Evolutionary conservation across 2,888 invertebrate species (phyloP).

Genomic region (Heteromurus nitidus): DNA sequence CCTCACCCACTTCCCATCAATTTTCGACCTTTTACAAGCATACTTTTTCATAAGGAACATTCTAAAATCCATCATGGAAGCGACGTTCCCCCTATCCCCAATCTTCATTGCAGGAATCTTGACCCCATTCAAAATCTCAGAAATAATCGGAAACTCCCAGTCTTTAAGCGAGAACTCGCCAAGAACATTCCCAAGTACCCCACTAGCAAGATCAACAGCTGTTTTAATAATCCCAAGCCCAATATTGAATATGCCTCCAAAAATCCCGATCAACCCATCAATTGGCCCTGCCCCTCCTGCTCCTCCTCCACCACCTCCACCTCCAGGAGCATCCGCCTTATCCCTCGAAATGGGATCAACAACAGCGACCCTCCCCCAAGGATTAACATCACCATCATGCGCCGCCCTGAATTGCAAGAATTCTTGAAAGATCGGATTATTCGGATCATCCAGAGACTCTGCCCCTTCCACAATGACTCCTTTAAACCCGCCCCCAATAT

Average conservation of each 20-base stretch:
- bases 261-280: too few relatives aligned
- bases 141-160: neutral
- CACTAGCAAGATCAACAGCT: neutral
- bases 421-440: conserved; percentile 46
- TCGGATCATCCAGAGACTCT: conserved; percentile 26
- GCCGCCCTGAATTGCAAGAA: conserved; percentile 44
- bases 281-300: too few relatives aligned
- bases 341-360: conserved; percentile 29
- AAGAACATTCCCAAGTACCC: neutral
- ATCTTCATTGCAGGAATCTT: neutral
- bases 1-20: conserved; percentile 1
- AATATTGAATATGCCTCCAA: too few relatives aligned
- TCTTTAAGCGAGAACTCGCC: neutral
- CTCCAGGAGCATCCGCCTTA: too few relatives aligned
- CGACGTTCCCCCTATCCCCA: conserved; percentile 1
- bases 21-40: neutral
- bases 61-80: conserved; percentile 4
- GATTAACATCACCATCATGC: conserved; percentile 29
- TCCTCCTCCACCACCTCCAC: too few relatives aligned
- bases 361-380: conserved; percentile 22
- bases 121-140: neutral
- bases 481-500: conserved; percentile 34
- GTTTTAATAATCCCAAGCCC: neutral
- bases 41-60: neutral
- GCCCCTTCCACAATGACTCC: conserved; percentile 20